These are phyloP conservation scores for Poeciliopsis turneri DNA, from an alignment of 2,797 vertebrate genomes.

Conservation along the genomic window DNA sequence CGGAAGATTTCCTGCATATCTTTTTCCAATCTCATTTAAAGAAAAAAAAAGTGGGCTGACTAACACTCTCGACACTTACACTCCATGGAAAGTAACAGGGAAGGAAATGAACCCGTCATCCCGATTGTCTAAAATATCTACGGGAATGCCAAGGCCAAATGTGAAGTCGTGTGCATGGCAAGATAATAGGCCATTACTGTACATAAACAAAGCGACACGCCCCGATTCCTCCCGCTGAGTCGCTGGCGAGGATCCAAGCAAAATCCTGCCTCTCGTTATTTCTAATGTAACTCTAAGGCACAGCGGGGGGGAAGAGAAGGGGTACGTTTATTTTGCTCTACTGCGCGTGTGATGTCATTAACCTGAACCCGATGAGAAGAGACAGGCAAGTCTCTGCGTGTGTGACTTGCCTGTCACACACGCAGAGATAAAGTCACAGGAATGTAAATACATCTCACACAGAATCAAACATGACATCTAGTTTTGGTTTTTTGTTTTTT, in stretches of 20 bases:
- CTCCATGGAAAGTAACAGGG: neutral
- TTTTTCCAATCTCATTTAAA: neutral
- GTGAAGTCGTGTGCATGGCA: neutral
- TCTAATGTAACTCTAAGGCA: neutral
- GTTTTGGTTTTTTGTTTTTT: neutral
- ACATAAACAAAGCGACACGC: neutral
- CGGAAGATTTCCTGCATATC: neutral
- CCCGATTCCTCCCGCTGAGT: neutral
- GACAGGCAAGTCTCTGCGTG: slow-evolving; percentile 20
- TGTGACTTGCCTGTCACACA: too few relatives aligned
- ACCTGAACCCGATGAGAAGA: slow-evolving; percentile 9
- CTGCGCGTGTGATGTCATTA: slow-evolving; percentile 21
- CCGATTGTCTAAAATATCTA: neutral
- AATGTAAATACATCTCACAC: neutral
- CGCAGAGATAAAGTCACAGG: neutral
- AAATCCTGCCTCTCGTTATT: neutral
- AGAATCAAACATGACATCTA: neutral
- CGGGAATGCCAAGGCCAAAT: neutral
- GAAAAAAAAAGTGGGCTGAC: neutral
- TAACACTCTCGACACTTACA: neutral
- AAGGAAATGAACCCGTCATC: neutral
- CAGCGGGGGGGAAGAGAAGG: neutral
- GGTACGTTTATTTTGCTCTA: neutral
- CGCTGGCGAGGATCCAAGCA: neutral
- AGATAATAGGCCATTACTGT: neutral